Percentiles rank a stretch among this genome's conserved stretches.
Evolutionary conservation across 2,888 invertebrate species (phyloP).

Genomic region (Microctonus aethiopoides): DNA sequence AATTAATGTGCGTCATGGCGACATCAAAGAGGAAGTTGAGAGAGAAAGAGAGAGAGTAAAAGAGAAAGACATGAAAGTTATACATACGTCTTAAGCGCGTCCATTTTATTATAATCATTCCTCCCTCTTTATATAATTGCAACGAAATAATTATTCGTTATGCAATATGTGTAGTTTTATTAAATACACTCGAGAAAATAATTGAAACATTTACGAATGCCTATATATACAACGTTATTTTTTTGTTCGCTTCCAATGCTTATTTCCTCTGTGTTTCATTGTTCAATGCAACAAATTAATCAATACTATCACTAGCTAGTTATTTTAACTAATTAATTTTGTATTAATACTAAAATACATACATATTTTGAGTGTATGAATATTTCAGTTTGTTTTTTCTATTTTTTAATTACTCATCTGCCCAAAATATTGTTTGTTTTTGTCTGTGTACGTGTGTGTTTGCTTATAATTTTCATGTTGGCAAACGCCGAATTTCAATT

Average conservation of each 20-base stretch:
- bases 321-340: slow-evolving; percentile 40
- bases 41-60: neutral
- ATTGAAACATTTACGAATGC: slow-evolving; percentile 39
- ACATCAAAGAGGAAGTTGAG: neutral
- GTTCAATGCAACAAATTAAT: slow-evolving; percentile 35
- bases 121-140: slow-evolving; percentile 28
- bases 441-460: neutral
- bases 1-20: slow-evolving; percentile 4
- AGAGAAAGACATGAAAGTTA: slow-evolving; percentile 15
- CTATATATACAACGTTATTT: slow-evolving; percentile 44
- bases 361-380: slow-evolving; percentile 30
- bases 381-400: slow-evolving; percentile 20
- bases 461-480: neutral
- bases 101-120: slow-evolving; percentile 31
- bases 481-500: neutral
- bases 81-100: slow-evolving; percentile 19
- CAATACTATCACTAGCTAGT: slow-evolving; percentile 42
- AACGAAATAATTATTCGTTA: slow-evolving; percentile 3
- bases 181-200: slow-evolving; percentile 35
- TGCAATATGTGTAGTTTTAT: slow-evolving; percentile 18
- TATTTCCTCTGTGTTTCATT: slow-evolving; percentile 27
- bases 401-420: neutral
- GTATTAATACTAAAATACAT: slow-evolving; percentile 37
- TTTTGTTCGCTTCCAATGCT: slow-evolving; percentile 38
- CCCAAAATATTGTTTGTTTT: neutral